phyloP scores from a whole-genome alignment of 1,140 invertebrate species.

The Cherax quadricarinatus region DNA sequence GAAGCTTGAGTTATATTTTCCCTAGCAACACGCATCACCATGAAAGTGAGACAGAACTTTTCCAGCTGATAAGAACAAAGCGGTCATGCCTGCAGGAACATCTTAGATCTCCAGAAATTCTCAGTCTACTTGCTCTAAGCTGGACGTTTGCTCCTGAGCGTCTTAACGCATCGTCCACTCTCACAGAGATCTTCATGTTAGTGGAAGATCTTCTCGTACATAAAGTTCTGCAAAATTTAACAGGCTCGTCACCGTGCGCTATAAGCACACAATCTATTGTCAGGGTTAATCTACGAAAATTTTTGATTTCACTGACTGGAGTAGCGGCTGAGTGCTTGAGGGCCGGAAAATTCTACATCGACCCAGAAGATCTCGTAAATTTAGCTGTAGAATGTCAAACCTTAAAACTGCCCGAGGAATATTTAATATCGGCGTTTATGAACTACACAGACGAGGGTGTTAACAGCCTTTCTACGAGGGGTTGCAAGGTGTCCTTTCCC shows the following conservation, averaged over 20 bases:
- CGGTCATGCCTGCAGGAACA: constrained; percentile 50
- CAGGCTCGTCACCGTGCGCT: not conserved
- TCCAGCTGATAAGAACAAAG: constrained; percentile 37
- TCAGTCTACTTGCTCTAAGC: constrained; percentile 37
- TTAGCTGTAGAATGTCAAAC: constrained; percentile 16
- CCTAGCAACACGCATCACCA: not conserved
- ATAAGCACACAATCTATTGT: constrained; percentile 11
- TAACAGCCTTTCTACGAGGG: not conserved
- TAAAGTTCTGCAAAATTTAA: constrained; percentile 39
- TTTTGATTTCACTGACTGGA: constrained; percentile 24
- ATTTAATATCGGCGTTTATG: constrained; percentile 55
- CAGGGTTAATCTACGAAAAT: constrained; percentile 20
- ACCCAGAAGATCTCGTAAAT: constrained; percentile 3
- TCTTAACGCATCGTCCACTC: constrained; percentile 44
- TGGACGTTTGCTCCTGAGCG: constrained; percentile 32
- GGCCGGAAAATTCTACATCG: constrained; percentile 30
- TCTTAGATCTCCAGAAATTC: constrained; percentile 54
- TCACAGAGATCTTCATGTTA: constrained; percentile 56
- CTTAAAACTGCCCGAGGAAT: constrained; percentile 10
- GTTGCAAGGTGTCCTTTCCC: constrained; percentile 34
- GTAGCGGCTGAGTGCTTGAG: constrained; percentile 33
- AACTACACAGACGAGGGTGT: constrained; percentile 23
- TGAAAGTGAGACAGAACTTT: constrained; percentile 7
- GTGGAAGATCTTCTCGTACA: constrained; percentile 51
- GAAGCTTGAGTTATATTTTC: constrained; percentile 3